Evolutionary conservation across 1,140 invertebrate genomes (phyloP), one percentile per base, ranked within the genome.

Genomic region (Drosophila leontia): DNA sequence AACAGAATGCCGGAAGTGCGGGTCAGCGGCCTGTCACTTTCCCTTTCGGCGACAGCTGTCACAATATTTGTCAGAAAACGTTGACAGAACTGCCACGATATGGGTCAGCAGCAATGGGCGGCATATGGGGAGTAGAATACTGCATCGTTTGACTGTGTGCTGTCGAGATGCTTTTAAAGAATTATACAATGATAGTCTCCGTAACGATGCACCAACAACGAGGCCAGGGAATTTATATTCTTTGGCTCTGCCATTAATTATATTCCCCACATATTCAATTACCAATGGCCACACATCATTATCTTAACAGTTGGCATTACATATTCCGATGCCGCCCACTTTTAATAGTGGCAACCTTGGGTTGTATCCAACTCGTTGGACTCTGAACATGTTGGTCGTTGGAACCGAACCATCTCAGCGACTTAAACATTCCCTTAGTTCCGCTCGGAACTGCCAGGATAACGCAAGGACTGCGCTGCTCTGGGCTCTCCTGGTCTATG

Each of bases 1-100:
- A 45, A 56, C 63, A 45, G 64, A 45, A 39, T 60, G 23, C 56
- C 74, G 74, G 55, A 78, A 78, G 64, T 78, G 41, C 29, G 70
- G 75, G 75, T 78, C 75, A 69, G 56, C 60, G 75, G 42, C 37
- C 48, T 35, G 75, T 44, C 75, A 78, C 75, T 78, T 78, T 78
- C 75, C 34, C 62, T 78, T 61, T 60, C 45, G 42, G 45, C 48
- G 75, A 78, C 75, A 78, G 74, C 75, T 78, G 75, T 78, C 75
- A 78, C 58, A 78, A 78, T 78, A 78, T 78, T 78, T 78, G 75
- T 69, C 63, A 56, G 75, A 60, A 72, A 78, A 78, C 50, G 75
- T 78, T 78, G 75, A 78, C 74, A 78, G 63, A 60, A 48, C 48
- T 59, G 55, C 57, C 56, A 50, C 48, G 44, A 78, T 78, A 78